Conservation (phyloP, 1,140 invertebrate species). For the Chironomus striatipennis region DNA sequence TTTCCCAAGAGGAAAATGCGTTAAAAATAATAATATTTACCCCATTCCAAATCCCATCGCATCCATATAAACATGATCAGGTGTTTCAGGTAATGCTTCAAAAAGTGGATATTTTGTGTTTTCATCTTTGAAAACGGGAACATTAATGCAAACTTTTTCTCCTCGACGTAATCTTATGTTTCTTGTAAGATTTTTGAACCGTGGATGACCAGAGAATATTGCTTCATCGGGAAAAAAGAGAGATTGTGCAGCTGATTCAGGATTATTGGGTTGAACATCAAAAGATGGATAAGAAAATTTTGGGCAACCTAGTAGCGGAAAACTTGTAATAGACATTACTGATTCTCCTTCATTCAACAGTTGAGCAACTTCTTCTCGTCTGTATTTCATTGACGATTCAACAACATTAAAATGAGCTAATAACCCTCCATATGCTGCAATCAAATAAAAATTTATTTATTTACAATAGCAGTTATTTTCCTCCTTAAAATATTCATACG, state of each 20-base stretch:
- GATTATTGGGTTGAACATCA: slow-evolving; percentile 56
- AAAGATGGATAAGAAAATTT: slow-evolving; percentile 79
- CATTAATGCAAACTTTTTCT: slow-evolving; percentile 92
- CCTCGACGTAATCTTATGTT: slow-evolving; percentile 88
- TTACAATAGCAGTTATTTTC: too few species aligned
- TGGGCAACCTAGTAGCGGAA: slow-evolving; percentile 82
- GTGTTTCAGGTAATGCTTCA: slow-evolving; percentile 51
- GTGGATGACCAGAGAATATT: slow-evolving; percentile 87
- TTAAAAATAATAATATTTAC: too few species aligned
- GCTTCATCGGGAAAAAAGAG: slow-evolving; percentile 93
- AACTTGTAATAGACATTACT: slow-evolving; percentile 83
- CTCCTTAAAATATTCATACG: too few species aligned
- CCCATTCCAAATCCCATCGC: slow-evolving; percentile 99
- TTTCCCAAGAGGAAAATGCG: too few species aligned
- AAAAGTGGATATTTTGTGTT: slow-evolving; percentile 79
- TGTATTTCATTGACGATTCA: slow-evolving; percentile 91
- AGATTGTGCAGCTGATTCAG: slow-evolving; percentile 66
- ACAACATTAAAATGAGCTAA: slow-evolving; percentile 96
- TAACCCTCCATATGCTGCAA: slow-evolving; percentile 70
- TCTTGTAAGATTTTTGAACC: slow-evolving; percentile 88
- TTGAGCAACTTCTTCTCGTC: slow-evolving; percentile 76
- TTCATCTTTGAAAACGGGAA: slow-evolving; percentile 79
- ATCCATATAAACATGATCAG: slow-evolving; percentile 92
- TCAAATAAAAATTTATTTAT: too few species aligned
- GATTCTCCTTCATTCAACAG: slow-evolving; percentile 72